These are phyloP conservation scores for Decapterus maruadsi DNA, from an alignment of 2,797 vertebrate genomes.

Conservation along the genomic window DNA sequence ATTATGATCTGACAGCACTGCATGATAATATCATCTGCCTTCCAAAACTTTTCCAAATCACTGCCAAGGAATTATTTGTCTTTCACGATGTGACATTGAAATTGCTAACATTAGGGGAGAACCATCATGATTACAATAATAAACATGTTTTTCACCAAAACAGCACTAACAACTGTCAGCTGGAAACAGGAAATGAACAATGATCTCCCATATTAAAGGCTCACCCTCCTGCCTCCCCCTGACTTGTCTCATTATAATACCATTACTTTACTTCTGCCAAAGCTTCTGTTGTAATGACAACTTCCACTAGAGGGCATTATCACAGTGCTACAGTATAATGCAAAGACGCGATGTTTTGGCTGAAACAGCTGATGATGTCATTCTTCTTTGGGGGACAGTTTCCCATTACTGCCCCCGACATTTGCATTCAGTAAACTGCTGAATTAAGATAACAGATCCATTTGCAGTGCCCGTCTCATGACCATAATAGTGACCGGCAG, in stretches of 20 bases:
- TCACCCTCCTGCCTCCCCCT: background rate
- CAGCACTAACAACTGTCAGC: background rate
- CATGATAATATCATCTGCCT: background rate
- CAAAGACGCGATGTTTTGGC: background rate
- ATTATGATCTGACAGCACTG: background rate
- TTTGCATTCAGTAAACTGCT: background rate
- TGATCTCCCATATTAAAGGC: background rate
- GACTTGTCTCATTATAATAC: background rate
- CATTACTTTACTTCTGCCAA: background rate
- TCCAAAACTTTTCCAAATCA: background rate
- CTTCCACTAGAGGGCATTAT: background rate
- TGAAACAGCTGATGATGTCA: background rate
- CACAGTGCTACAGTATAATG: background rate
- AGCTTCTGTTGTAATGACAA: background rate
- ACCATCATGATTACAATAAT: background rate
- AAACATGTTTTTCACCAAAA: background rate
- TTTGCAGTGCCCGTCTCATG: background rate
- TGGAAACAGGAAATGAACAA: background rate
- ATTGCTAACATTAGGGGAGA: background rate
- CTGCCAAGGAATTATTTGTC: background rate
- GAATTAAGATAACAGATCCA: too few species aligned
- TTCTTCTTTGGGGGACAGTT: background rate
- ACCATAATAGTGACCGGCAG: background rate
- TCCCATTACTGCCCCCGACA: background rate
- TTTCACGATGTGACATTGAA: background rate